phyloP scores from a whole-genome alignment of 2,113 vertebrate species.

The Pipa parva region DNA sequence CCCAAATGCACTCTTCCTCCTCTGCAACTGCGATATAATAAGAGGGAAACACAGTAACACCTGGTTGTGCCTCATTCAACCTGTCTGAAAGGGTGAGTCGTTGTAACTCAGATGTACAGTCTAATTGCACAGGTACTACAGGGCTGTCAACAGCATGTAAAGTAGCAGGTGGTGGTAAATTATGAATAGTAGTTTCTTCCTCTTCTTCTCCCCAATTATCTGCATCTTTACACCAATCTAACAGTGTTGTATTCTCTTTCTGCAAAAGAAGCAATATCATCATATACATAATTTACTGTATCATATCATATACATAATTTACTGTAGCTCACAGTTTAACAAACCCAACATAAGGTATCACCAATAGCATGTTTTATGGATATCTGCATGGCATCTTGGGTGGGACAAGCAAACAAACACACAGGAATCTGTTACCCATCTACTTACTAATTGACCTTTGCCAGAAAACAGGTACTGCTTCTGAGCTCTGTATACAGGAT shows the following conservation, averaged over 20 bases:
- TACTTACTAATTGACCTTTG: too few species aligned
- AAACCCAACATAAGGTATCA: too few species aligned
- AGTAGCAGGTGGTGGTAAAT: slow-evolving; percentile 3
- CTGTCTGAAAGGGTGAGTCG: slow-evolving; percentile 55
- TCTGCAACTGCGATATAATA: slow-evolving; percentile 72
- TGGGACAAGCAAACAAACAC: too few species aligned
- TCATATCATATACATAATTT: too few species aligned
- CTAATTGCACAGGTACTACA: slow-evolving; percentile 5
- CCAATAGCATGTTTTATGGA: too few species aligned
- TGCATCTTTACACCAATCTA: slow-evolving; percentile 74
- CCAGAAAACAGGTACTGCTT: too few species aligned
- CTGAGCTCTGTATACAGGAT: too few species aligned
- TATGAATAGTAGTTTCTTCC: background rate
- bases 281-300: too few species aligned
- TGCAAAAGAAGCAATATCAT: slow-evolving; percentile 27
- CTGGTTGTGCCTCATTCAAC: background rate
- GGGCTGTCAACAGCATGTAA: background rate
- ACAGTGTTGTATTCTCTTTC: slow-evolving; percentile 22
- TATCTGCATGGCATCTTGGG: too few species aligned
- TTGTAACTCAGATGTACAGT: slow-evolving; percentile 58
- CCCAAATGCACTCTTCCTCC: slow-evolving; percentile 60
- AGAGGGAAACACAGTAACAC: slow-evolving; percentile 56
- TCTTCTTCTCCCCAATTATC: slow-evolving; percentile 71
- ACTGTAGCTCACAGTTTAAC: too few species aligned
- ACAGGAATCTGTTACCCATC: too few species aligned